phyloP scores from a whole-genome alignment of 2,888 invertebrate species.

The Acleris laterana region DNA sequence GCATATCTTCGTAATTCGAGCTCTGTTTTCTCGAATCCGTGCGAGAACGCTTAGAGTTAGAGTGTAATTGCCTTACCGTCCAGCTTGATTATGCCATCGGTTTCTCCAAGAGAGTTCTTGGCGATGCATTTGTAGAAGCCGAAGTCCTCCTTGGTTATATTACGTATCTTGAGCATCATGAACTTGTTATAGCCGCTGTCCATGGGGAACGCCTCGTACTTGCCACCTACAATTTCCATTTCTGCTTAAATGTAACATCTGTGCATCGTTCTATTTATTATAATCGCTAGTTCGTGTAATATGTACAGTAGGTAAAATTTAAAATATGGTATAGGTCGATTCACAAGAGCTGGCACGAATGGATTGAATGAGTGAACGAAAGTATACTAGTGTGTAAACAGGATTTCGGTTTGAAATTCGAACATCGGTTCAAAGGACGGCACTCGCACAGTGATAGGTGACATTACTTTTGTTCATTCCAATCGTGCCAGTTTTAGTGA shows the following conservation, averaged over 20 bases:
- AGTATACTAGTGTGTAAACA: no score
- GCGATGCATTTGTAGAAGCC: slow-evolving; percentile 96
- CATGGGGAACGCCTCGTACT: slow-evolving; percentile 94
- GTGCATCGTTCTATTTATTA: slow-evolving; percentile 43
- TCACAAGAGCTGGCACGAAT: no score
- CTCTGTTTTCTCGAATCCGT: no score
- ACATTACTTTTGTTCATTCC: no score
- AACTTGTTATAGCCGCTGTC: slow-evolving; percentile 96
- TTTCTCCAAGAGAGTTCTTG: slow-evolving; percentile 95
- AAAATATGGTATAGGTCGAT: no score
- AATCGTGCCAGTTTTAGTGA: no score
- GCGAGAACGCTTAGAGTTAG: no score
- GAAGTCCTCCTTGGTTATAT: slow-evolving; percentile 91
- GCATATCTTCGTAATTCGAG: no score
- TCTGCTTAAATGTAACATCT: slow-evolving; percentile 84
- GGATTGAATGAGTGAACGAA: no score
- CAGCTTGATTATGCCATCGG: slow-evolving; percentile 94
- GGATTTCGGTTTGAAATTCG: no score
- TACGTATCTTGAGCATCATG: slow-evolving; percentile 95
- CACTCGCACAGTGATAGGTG: no score
- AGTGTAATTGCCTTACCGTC: slow-evolving; percentile 86
- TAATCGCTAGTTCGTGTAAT: slow-evolving; percentile 19
- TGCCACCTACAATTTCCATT: slow-evolving; percentile 91
- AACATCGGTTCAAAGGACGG: no score
- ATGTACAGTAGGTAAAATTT: background rate